Evolutionary conservation across 2,113 vertebrate genomes (phyloP), one percentile per base, ranked within the genome.

Genomic region (Tympanuchus pallidicinctus): DNA sequence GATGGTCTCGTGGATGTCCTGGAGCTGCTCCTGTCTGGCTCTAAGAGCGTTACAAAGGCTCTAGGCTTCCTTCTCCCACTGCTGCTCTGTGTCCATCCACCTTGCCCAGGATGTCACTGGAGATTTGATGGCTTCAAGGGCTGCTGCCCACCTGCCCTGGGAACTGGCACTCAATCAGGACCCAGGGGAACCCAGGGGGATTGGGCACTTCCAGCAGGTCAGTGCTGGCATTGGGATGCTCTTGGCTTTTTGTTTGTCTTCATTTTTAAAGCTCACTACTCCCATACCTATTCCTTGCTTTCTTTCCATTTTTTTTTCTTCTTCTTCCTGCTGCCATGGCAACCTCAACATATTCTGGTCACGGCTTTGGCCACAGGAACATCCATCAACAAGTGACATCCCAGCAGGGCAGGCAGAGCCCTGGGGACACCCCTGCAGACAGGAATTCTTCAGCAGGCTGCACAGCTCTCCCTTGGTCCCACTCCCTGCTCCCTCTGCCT

Each of bases 341-440:
- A 98, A 98, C 97, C 65, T 90, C 74, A 70, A 38, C 61, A 82
- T 92, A 95, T 97, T 96, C 86, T 67, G 93, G 79, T 92, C 94
- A 93, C 72, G 34, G 69, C 77, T 93, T 64, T 86, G 87, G 86
- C 76, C 88, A 70, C 75, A 56, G 91, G 81, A 89, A 89, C 76
- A 60, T 93, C 89, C 7, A 7, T 83, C 91, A 71, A 86, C 76
- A 83, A 77, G 86, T 88, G 80, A 66, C 86, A 70, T 27, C 34
- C 25, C 25, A 5, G 34, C 17, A 4, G 67, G 34, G 42, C 38
- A 4, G 60, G 47, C 16, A 32, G 61, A 66, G 36, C 74, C 59
- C 43, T 10, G 11, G 56, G 73, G 73, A 75, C 25, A 64, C 38
- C 38, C 36, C 61, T 59, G 56, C 18, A 32, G 30, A n/a, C 56